phyloP scores from a whole-genome alignment of 2,113 vertebrate genomes.

The Nanorana parkeri region DNA sequence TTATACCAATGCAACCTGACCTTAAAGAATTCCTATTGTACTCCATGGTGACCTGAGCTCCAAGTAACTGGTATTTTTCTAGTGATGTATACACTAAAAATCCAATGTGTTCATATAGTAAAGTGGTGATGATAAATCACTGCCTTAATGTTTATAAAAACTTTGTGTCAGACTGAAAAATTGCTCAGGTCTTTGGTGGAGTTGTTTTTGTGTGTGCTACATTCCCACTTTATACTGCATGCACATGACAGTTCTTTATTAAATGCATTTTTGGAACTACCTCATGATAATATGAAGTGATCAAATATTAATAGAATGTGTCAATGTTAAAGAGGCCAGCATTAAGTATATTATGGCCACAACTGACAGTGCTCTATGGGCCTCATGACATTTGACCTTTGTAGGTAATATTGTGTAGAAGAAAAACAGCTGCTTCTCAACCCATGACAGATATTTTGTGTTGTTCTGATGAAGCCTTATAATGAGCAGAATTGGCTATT shows the following conservation, averaged over 20 bases:
- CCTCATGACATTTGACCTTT: conserved; percentile 35
- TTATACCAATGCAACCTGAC: conserved; percentile 46
- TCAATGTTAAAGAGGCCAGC: conserved; percentile 2
- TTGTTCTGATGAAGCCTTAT: conserved; percentile 23
- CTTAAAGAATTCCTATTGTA: conserved; percentile 25
- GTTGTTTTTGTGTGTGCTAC: not conserved
- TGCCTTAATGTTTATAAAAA: conserved; percentile 42
- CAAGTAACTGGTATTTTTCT: conserved; percentile 37
- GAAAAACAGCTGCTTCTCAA: conserved; percentile 19
- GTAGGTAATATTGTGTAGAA: conserved; percentile 23
- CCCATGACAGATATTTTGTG: conserved; percentile 28
- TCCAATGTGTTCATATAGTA: conserved; percentile 35
- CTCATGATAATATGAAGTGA: conserved; percentile 10
- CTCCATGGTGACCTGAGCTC: conserved; percentile 34
- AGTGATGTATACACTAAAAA: conserved; percentile 40
- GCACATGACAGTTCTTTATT: not conserved
- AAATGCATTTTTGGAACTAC: conserved; percentile 8
- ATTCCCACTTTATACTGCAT: not conserved
- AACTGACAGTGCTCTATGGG: conserved; percentile 29
- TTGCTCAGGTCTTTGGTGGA: conserved; percentile 3
- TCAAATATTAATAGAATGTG: conserved; percentile 16
- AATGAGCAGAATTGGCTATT: conserved; percentile 36
- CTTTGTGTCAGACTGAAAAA: conserved; percentile 43
- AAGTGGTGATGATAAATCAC: conserved; percentile 43
- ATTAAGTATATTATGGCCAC: not conserved